Evolutionary conservation across 2,113 vertebrate genomes (phyloP).

Genomic region (Piliocolobus tephrosceles): DNA sequence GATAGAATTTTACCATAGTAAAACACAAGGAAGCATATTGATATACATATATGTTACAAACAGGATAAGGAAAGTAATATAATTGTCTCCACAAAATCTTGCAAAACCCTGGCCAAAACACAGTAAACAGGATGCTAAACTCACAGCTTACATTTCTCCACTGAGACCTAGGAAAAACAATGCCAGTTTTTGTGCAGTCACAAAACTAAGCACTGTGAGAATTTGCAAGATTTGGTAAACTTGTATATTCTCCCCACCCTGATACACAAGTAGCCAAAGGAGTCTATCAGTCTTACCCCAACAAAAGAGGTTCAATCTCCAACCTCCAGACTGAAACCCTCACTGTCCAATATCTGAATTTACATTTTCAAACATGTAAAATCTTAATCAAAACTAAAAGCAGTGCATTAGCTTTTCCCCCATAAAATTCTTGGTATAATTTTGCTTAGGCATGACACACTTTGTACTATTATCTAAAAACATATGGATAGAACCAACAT

Average conservation of each 20-base stretch:
- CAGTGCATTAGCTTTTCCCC: not conserved
- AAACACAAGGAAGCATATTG: not conserved
- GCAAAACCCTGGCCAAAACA: slow-evolving; percentile 30
- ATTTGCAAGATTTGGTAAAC: not conserved
- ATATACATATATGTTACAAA: not conserved
- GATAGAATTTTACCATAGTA: not conserved
- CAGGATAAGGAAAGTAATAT: not conserved
- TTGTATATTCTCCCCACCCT: not conserved
- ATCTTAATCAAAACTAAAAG: not conserved
- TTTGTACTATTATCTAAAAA: too few species aligned
- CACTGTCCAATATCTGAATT: not conserved
- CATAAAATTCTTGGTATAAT: not conserved
- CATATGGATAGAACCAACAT: too few species aligned
- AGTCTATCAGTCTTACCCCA: not conserved
- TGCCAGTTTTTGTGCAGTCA: slow-evolving; percentile 24
- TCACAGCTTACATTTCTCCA: slow-evolving; percentile 14
- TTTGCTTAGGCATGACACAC: too few species aligned
- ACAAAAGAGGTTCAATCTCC: not conserved
- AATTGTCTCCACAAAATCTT: slow-evolving; percentile 34
- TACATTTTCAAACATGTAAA: not conserved
- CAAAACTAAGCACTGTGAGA: not conserved
- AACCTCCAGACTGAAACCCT: slow-evolving; percentile 28
- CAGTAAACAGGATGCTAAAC: not conserved
- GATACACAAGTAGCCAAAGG: not conserved
- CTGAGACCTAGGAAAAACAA: too few species aligned